These are phyloP conservation scores for Sclerodermus sp. DNA, from an alignment of 2,888 invertebrate species.

Conservation along the genomic window DNA sequence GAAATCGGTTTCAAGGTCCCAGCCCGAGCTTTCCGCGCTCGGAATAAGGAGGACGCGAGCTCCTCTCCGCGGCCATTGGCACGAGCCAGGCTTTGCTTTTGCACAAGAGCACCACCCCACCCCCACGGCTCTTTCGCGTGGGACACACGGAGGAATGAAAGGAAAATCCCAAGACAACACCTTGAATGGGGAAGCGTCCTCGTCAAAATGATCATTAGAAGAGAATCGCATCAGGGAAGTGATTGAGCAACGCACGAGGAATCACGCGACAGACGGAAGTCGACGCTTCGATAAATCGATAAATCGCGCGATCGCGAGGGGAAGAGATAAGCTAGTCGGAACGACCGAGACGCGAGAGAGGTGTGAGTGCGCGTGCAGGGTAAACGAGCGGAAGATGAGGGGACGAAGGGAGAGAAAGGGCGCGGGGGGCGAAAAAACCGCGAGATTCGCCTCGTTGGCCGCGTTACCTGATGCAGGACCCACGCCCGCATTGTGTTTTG, in stretches of 20 bases:
- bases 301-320: too few relatives aligned
- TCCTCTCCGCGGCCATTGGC: conserved; percentile 30
- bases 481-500: conserved; percentile 51
- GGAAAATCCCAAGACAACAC: conserved; percentile 35
- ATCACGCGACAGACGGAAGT: too few relatives aligned
- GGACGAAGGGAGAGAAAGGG: background rate
- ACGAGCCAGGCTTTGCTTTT: conserved; percentile 32
- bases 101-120: conserved; percentile 33
- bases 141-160: conserved; percentile 23
- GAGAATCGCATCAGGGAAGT: conserved; percentile 6
- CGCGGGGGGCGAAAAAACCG: conserved; percentile 14
- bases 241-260: too few relatives aligned
- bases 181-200: conserved; percentile 19
- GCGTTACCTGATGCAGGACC: conserved; percentile 35
- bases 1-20: conserved; percentile 47
- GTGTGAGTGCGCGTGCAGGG: too few relatives aligned
- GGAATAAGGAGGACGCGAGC: conserved; percentile 43
- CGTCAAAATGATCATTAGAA: conserved; percentile 16
- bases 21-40: conserved; percentile 37
- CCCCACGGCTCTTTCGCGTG: background rate
- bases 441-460: conserved; percentile 34
- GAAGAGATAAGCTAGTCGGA: too few relatives aligned
- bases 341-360: too few relatives aligned
- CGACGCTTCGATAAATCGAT: too few relatives aligned
- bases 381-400: too few relatives aligned